Evolutionary conservation across 2,888 invertebrate genomes (phyloP), one percentile per base, ranked within the genome.

Genomic region (Oscheius sp.): DNA sequence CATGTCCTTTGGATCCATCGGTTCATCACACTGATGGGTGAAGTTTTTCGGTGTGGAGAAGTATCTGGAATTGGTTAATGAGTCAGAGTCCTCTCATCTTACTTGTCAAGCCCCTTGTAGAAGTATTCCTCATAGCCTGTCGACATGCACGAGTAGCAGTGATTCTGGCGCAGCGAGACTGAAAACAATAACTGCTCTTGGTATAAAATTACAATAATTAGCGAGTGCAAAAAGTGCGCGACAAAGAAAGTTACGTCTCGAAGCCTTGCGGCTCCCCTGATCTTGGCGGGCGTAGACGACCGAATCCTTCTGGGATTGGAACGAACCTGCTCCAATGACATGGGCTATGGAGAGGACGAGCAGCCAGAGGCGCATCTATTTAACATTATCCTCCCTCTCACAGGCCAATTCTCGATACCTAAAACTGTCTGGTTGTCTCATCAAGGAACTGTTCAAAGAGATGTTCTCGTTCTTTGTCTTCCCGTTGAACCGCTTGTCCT

Each of bases 111-210:
- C 59, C 87, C 85, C 33, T 78, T 79, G 29, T 78, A 57, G 62
- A 87, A 83, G 63, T 87, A 79, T 13, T 79, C 80, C 73, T 87
- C 84, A 75, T 86, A 87, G 77, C 84, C 77, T 35, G 81, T 75
- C 4, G 86, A 86, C 88, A 88, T 88, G 76, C 88, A 87, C 74
- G 79, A 79, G 75, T 84, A 87, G 76, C 87, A 87, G n/a, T 84
- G 86, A 73, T 87, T 84, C 53, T 76, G 79, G 5, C 74, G 70
- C 32, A 74, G 59, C 5, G 74, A 68, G 37, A 74, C 74, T 74
- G 74, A 57, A 74, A 68, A 5, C 1, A 2, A 21, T n/a, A 2
- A 48, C 21, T 48, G 13, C 13, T 7, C 13, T 51, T 51, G 3
- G 4, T 10, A 51, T 51, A 21, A n/a, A 7, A 2, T 21, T 21